A percentile compares a stretch with the other conserved stretches of the same genome.
Evolutionary conservation across 2,888 invertebrate genomes (phyloP).

Genomic region (Dynastes grantii): DNA sequence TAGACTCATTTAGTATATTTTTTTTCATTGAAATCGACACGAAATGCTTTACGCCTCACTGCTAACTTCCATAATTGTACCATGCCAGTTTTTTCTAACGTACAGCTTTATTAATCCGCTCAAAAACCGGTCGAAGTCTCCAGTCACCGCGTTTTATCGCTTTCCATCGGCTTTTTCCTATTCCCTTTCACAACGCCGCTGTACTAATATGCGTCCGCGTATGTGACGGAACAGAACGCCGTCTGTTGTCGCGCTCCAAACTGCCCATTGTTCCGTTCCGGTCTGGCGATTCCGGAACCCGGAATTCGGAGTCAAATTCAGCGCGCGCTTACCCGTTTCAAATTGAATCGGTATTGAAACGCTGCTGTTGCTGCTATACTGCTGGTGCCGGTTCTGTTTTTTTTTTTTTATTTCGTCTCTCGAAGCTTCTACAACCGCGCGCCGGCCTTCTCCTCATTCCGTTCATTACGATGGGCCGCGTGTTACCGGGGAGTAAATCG

Average conservation of each 20-base stretch:
- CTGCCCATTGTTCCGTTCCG: conserved; percentile 45
- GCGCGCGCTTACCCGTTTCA: conserved; percentile 30
- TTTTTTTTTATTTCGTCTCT: conserved; percentile 13
- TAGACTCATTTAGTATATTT: too few species aligned
- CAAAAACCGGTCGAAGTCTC: conserved; percentile 13
- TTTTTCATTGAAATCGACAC: too few species aligned
- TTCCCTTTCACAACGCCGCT: not conserved
- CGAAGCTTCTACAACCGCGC: conserved; percentile 6
- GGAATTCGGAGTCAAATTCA: conserved; percentile 36
- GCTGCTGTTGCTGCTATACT: not conserved
- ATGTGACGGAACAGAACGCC: conserved; percentile 32
- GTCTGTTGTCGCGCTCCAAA: conserved; percentile 44
- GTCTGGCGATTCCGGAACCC: conserved; percentile 40
- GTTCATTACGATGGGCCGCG: conserved; percentile 1
- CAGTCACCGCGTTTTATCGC: conserved; percentile 15
- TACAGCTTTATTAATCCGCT: not conserved
- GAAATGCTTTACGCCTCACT: too few species aligned
- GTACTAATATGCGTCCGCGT: conserved; percentile 1
- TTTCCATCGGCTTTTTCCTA: conserved; percentile 16
- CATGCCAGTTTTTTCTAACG: too few species aligned
- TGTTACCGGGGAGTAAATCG: conserved; percentile 28
- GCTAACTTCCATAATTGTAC: too few species aligned
- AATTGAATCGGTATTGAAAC: conserved; percentile 45
- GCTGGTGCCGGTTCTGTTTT: not conserved
- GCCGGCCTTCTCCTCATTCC: too few species aligned